These are phyloP conservation scores for Isichthys henryi DNA, from an alignment of 2,113 vertebrate genomes.

Conservation along the genomic window DNA sequence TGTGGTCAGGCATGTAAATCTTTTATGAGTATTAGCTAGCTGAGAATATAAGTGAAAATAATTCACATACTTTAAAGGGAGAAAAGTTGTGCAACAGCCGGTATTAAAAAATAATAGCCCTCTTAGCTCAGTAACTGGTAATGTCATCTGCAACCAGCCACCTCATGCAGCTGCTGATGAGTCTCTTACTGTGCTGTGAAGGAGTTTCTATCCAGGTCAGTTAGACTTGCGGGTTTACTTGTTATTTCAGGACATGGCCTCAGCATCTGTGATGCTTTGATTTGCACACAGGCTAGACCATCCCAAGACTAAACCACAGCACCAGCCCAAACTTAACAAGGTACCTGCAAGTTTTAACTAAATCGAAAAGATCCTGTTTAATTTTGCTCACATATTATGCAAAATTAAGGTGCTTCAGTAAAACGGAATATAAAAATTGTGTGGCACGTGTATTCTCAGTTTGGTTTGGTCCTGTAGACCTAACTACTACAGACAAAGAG, in stretches of 20 bases:
- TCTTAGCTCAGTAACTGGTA: neutral
- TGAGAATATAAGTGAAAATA: neutral
- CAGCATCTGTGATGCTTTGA: neutral
- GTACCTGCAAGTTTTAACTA: neutral
- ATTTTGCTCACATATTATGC: neutral
- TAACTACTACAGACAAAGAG: neutral
- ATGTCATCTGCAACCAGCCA: neutral
- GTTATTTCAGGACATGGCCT: neutral
- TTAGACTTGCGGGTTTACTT: neutral
- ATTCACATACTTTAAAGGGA: neutral
- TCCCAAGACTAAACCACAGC: neutral
- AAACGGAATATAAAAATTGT: neutral
- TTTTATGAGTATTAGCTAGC: neutral
- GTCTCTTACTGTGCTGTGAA: neutral
- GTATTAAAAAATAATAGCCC: neutral
- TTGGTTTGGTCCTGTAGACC: neutral
- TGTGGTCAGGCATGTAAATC: neutral
- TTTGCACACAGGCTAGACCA: neutral
- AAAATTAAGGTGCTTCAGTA: neutral
- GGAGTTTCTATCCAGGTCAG: neutral
- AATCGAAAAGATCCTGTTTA: neutral
- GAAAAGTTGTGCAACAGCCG: neutral
- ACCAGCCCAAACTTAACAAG: neutral
- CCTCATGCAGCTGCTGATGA: neutral
- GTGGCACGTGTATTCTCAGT: neutral